Base-by-base conservation (phyloP, 2,113 vertebrate species). In the Protomyctophum bolini region DNA sequence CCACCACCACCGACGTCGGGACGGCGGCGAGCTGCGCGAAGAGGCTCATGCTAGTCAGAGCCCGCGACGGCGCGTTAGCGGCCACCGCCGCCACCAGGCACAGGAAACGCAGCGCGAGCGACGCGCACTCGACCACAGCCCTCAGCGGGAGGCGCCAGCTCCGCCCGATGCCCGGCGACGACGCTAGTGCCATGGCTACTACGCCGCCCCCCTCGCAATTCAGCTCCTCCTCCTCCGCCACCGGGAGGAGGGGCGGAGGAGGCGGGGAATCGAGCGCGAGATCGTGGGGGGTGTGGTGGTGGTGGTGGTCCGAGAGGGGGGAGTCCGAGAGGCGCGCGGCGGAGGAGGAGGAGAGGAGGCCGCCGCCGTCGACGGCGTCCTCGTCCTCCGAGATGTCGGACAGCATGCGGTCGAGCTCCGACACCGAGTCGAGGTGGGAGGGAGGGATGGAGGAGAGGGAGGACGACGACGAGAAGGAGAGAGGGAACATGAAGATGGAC, bases 301-400 rank as follows among this genome's bases (percentile, higher is more conserved):
- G 33, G 33, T 2, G 10, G 41, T 52, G 52, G 29, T 10, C 1
- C 1, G 50, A 14, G n/a, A 14, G 62, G 0, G 2, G 65, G 72
- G 58, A 48, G 71, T 29, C 82, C 80, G 0, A 70, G 33, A 67
- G 82, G 77, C 6, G 69, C 70, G 68, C 10, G 70, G 56, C 47
- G 9, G 70, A 64, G 64, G 84, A 73, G 9, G 70, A 64, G 64
- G 84, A 73, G 8, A 64, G 66, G 45, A 41, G 72, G 48, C 69
- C 7, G 15, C 65, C 5, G 2, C 45, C 3, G 55, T 94, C 93
- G 7, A 4, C 12, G 0, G 33, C 70, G 45, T 87, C 80, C 70
- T 95, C 95, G 50, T 97, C 95, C 88, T 98, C 96, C 0, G 94
- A 98, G 92, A 97, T 95, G 86, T 97, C 96, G 47, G 96, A 98